A percentile compares a stretch with the other conserved stretches of the same genome.
Conservation (phyloP, 30 jellyfish, hydroid and myxozoan species). For the Sanderia malayensis region DNA sequence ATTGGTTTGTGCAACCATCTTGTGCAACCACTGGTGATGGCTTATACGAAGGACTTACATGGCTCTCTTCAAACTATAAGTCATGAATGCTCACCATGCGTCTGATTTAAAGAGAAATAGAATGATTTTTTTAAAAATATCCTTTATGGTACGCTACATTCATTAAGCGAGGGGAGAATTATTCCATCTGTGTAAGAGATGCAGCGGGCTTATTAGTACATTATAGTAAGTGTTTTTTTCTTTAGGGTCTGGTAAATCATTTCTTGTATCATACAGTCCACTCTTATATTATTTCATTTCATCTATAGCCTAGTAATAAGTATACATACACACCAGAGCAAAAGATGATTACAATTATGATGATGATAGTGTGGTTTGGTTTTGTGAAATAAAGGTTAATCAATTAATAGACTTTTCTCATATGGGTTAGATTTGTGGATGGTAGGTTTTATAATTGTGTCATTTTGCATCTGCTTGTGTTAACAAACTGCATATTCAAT, state of each 20-base stretch:
- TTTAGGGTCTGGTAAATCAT: conserved; percentile 2
- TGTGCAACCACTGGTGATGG: conserved; percentile 99
- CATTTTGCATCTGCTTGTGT: too few relatives aligned
- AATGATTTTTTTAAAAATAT: conserved; percentile 38
- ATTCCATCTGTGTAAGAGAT: background rate
- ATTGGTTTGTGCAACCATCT: conserved; percentile 99
- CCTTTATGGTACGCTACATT: conserved; percentile 2
- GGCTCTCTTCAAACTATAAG: conserved; percentile 96
- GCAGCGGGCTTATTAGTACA: conserved; percentile 6
- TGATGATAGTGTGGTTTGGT: too few relatives aligned
- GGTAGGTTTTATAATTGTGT: too few relatives aligned
- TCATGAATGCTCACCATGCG: conserved; percentile 52
- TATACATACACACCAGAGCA: conserved; percentile 5
- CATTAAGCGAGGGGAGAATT: conserved; percentile 1
- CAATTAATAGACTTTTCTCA: too few relatives aligned
- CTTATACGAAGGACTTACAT: conserved; percentile 96
- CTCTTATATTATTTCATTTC: background rate
- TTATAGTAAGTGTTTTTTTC: conserved; percentile 3
- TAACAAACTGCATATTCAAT: too few relatives aligned
- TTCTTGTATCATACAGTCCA: background rate
- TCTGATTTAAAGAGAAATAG: conserved; percentile 26
- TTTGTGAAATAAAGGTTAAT: too few relatives aligned
- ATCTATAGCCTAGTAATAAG: background rate
- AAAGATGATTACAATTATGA: too few relatives aligned
- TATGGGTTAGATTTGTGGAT: too few relatives aligned